Base-by-base conservation (phyloP, 2,113 vertebrate species). In the Indicator maculatus region DNA sequence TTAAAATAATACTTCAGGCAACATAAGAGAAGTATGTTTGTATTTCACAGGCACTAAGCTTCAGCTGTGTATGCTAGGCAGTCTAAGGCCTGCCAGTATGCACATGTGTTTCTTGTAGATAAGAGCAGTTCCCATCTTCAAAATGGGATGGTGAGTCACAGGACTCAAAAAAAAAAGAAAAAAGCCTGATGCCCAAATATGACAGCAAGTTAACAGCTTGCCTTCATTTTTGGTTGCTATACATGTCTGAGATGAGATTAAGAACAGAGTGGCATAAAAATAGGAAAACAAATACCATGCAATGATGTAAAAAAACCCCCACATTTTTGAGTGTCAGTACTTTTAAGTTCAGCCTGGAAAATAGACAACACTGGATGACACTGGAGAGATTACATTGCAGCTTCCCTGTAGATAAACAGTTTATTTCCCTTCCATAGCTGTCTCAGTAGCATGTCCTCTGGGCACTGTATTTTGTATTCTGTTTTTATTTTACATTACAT, bases 91-190 rank as follows among this genome's bases (percentile, higher is more conserved):
- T 88, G 66, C 69, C 61, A 89, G 86, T 15, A 58, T 5, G 21
- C 70, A 90, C 79, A 91, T 86, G 26, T 92, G 93, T 83, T 93
- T 89, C 64, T 83, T 47, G 61, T 21, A 96, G 93, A 96, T 96
- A 96, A 96, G 92, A 89, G 56, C 14, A 60, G 58, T 71, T 87
- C 16, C 20, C 33, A 52, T 86, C 50, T 93, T 86, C 44, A 70
- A 86, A 93, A 81, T 3, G 27, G 61, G 28, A 77, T 1, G 89
- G 64, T 27, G 65, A 90, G 88, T 74, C 92, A 93, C 6, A 28
- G 28, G 33, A 60, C 39, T 76, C 41, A 6, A 2, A 12, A 16
- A 12, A 16, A 16, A 31, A 31, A 2, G 8, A 28, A 28, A 28
- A n/a, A 61, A 60, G 23, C 12, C 47, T 78, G 76, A 88, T 53